phyloP scores from a whole-genome alignment of 1,140 invertebrate genomes.

The Dendroctonus valens region DNA sequence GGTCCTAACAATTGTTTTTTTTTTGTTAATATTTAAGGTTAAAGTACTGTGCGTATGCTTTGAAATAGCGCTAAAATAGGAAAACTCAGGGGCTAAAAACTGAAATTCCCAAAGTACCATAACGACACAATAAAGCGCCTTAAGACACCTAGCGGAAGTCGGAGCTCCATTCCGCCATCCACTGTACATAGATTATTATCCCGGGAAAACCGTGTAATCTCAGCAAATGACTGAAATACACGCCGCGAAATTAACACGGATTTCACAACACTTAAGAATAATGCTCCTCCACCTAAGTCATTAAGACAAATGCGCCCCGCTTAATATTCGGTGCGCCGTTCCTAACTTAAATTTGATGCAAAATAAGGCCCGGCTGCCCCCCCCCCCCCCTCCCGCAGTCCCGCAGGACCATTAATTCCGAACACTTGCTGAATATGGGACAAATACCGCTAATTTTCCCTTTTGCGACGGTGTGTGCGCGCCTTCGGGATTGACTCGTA shows the following conservation, averaged over 20 bases:
- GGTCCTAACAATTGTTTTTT: too few species aligned
- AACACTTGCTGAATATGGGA: constrained; percentile 30
- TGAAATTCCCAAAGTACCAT: too few species aligned
- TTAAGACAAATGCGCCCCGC: constrained; percentile 25
- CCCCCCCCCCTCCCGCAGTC: neutral
- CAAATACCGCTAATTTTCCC: constrained; percentile 26
- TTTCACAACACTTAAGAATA: constrained; percentile 31
- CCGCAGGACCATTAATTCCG: constrained; percentile 23
- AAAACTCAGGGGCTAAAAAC: too few species aligned
- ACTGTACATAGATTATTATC: constrained; percentile 21
- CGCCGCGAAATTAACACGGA: constrained; percentile 30
- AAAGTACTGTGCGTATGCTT: too few species aligned
- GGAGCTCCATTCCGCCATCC: constrained; percentile 4
- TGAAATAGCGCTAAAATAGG: too few species aligned
- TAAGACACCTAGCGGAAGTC: neutral
- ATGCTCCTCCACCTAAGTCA: constrained; percentile 31
- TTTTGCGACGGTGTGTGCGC: neutral
- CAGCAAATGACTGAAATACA: constrained; percentile 27
- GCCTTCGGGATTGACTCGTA: neutral
- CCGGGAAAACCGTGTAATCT: constrained; percentile 16
- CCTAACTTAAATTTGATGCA: constrained; percentile 32
- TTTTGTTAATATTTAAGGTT: too few species aligned
- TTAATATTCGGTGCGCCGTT: constrained; percentile 24
- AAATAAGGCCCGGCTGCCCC: constrained; percentile 17
- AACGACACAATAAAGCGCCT: neutral